Evolutionary conservation across 2,888 invertebrate species (phyloP).

Genomic region (Amphipyra berbera): DNA sequence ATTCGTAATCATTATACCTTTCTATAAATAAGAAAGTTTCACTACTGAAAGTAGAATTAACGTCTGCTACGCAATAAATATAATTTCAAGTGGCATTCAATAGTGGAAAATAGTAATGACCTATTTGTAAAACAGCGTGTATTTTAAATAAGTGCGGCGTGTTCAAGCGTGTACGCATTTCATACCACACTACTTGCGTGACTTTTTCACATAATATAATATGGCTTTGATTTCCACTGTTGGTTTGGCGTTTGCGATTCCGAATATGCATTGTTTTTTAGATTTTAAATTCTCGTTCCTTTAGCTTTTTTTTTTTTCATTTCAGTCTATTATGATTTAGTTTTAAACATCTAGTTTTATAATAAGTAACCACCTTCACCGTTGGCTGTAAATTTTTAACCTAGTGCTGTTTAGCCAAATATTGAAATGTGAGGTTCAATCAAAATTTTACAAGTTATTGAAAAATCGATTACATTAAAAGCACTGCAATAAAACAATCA

Average conservation of each 20-base stretch:
- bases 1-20: conserved; percentile 7
- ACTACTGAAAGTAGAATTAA: conserved; percentile 15
- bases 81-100: conserved; percentile 25
- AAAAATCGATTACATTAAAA: no score
- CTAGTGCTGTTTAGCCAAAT: neutral
- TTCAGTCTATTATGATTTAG: neutral
- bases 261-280: neutral
- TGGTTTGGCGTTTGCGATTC: neutral
- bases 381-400: no score
- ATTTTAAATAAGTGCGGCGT: conserved; percentile 31
- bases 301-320: neutral
- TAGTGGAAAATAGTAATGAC: conserved; percentile 25
- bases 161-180: conserved; percentile 21
- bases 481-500: no score
- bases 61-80: conserved; percentile 17
- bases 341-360: no score
- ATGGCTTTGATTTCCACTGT: conserved; percentile 15
- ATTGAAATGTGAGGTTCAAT: no score
- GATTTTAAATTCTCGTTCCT: no score
- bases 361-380: no score
- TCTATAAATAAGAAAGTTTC: conserved; percentile 20
- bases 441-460: no score
- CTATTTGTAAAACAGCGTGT: conserved; percentile 43
- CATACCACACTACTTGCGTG: conserved; percentile 30
- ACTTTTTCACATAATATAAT: conserved; percentile 9